These are phyloP conservation scores for Limenitis camilla DNA, from an alignment of 2,888 invertebrate species.

Conservation along the genomic window DNA sequence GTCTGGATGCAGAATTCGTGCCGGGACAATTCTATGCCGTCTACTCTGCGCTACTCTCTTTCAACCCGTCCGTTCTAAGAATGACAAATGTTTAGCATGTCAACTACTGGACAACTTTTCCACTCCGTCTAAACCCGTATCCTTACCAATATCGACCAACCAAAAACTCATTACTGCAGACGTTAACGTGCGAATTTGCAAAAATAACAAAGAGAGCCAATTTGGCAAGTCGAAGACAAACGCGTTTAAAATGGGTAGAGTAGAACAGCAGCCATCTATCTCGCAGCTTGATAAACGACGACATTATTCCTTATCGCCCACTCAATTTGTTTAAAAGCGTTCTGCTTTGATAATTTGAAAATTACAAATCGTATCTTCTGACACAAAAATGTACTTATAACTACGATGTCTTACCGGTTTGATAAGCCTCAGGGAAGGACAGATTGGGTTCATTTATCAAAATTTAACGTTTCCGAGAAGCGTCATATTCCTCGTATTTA, in stretches of 20 bases:
- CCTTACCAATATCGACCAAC: conserved; percentile 12
- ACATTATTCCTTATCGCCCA: conserved; percentile 75
- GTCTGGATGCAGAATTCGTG: conserved; percentile 27
- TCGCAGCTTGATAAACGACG: conserved; percentile 72
- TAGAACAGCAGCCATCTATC: conserved; percentile 71
- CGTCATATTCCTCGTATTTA: conserved; percentile 1
- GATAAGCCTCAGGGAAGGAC: conserved; percentile 30
- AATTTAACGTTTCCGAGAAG: conserved; percentile 11
- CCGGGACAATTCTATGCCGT: conserved; percentile 26
- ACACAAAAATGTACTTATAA: conserved; percentile 68
- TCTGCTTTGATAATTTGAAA: conserved; percentile 74
- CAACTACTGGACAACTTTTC: conserved; percentile 43
- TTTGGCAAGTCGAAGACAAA: conserved; percentile 73
- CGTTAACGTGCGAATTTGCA: conserved; percentile 51
- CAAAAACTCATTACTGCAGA: conserved; percentile 24
- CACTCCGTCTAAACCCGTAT: conserved; percentile 22
- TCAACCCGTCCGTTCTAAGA: conserved; percentile 40
- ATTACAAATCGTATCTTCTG: conserved; percentile 72
- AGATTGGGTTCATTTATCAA: conserved; percentile 14
- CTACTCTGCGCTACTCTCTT: conserved; percentile 31
- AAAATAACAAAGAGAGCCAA: conserved; percentile 68
- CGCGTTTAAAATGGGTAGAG: conserved; percentile 75
- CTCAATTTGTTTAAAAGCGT: conserved; percentile 75
- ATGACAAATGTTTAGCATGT: conserved; percentile 60
- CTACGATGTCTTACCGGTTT: conserved; percentile 51